Base-by-base conservation (phyloP, 2,888 invertebrate genomes). In the Phalangium opilio region DNA sequence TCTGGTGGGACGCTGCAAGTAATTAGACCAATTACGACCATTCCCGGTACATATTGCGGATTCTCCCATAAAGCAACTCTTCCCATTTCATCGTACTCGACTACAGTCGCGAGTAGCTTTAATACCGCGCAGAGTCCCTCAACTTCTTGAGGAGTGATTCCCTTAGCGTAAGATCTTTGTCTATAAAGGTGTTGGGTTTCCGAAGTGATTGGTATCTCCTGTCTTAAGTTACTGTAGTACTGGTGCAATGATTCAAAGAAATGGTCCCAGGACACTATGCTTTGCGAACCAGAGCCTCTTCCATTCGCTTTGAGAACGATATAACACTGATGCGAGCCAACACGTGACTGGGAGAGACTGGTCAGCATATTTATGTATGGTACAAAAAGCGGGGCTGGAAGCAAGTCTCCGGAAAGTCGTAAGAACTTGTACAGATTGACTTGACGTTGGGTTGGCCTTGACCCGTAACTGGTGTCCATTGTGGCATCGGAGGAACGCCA, bases 281-380 rank as follows among this genome's bases (percentile, higher is more conserved):
- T 67, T 35, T 64, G 64, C 47, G 46, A 50, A 54, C 53, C 54
- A 35, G 44, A 32, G 51, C 44, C 56, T 20, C 43, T 55, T 41
- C 76, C 72, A 54, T 78, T 77, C 54, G 78, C 76, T 61, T 82
- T 82, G 14, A 86, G 67, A 58, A 84, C 72, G 60, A 78, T 79
- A 62, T 81, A 86, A 38, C 82, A 81, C 60, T 81, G 77, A 47
- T 77, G 68, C 0, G 91, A 86, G 14, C 85, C 79, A 67, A 78
- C 76, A 47, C 75, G 69, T 49, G 80, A 76, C 55, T 61, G 80
- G 2, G 85, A 79, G 44, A 95, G 72, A 14, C 85, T 81, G 1
- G 80, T 77, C 56, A 93, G 72, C 78, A 93, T 86, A 57, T 78
- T 79, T 53, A 91, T 71, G 68, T 89, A 91, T 0, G 84, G 81